Base-by-base conservation (phyloP, 2,113 vertebrate genomes). In the Procavia capensis region DNA sequence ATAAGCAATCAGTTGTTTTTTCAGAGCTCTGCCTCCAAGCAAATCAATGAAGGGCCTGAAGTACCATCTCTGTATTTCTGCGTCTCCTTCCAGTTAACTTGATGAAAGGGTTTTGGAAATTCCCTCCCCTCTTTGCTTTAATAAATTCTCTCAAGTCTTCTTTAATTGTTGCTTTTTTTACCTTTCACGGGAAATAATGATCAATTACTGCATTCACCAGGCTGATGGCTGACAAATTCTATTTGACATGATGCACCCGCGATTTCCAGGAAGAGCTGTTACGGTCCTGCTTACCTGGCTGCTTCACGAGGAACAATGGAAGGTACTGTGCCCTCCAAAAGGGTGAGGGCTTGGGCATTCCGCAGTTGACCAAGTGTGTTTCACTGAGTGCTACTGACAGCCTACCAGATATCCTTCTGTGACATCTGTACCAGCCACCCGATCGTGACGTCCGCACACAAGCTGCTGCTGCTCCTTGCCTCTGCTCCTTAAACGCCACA, bases 101-200 rank as follows among this genome's bases (percentile, higher is more conserved):
- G 86, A 90, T 94, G 79, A 96, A 96, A 92, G 34, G 14, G 34
- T 78, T 95, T 85, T 82, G 92, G 85, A 76, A 76, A 88, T 41
- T 54, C 87, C 85, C 43, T 94, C 45, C 59, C 89, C 25, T 93
- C 39, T 41, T 93, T 61, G 63, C 83, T 96, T 95, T 96, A 94
- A 89, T 95, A 98, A 80, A 92, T 91, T 91, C 91, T 97, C 70
- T 81, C 41, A 29, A 70, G 86, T 75, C 24, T 95, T 96, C 91
- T 96, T 94, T 97, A 96, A 95, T 96, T 97, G 94, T 96, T 97
- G 79, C 90, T 10, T 92, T 91, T 88, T 94, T 57, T 45, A 47
- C 47, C 91, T 93, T 95, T 97, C 86, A 81, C 2, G 1, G 86
- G 79, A 80, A 95, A 63, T 93, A 57, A 94, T 94, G 93, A 95